A percentile compares a stretch with the other conserved stretches of the same genome.
Conservation (phyloP, 1,140 invertebrate genomes). For the Anagrus nilaparvatae region DNA sequence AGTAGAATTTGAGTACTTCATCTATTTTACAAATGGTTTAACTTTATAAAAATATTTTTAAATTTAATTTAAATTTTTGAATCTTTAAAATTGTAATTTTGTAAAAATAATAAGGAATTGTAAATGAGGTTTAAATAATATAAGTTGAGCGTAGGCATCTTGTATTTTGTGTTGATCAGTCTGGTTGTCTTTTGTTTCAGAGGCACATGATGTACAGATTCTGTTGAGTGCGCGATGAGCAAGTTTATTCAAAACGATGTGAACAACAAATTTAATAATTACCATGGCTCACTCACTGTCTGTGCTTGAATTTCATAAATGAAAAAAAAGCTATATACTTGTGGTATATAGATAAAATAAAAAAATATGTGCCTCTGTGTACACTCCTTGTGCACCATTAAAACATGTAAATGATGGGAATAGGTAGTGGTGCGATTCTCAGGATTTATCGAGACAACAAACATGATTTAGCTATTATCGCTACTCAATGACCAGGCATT, state of each 20-base stretch:
- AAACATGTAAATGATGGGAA: slow-evolving; percentile 16
- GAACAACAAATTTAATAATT: slow-evolving; percentile 22
- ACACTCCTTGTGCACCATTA: slow-evolving; percentile 38
- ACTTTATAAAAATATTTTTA: too few species aligned
- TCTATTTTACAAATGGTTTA: too few species aligned
- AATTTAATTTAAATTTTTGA: too few species aligned
- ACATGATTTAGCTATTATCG: slow-evolving; percentile 43
- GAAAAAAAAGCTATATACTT: slow-evolving; percentile 29
- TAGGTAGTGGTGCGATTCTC: slow-evolving; percentile 34
- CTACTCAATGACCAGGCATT: slow-evolving; percentile 37
- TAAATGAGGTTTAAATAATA: background rate
- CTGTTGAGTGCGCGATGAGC: slow-evolving; percentile 41
- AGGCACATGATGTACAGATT: slow-evolving; percentile 57
- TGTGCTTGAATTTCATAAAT: too few species aligned
- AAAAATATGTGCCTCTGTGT: slow-evolving; percentile 41
- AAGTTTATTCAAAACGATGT: slow-evolving; percentile 19
- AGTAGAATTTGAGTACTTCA: too few species aligned
- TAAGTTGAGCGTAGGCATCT: slow-evolving; percentile 33
- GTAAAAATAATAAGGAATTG: too few species aligned
- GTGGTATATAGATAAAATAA: slow-evolving; percentile 28
- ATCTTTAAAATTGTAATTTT: too few species aligned
- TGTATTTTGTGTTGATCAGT: slow-evolving; percentile 47
- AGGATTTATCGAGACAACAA: slow-evolving; percentile 39
- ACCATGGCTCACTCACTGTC: slow-evolving; percentile 41
- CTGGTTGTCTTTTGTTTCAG: slow-evolving; percentile 61